A percentile compares a stretch with the other conserved stretches of the same genome.
These are phyloP conservation scores for Cotesia glomerata DNA, from an alignment of 1,140 invertebrate genomes.

Conservation along the genomic window DNA sequence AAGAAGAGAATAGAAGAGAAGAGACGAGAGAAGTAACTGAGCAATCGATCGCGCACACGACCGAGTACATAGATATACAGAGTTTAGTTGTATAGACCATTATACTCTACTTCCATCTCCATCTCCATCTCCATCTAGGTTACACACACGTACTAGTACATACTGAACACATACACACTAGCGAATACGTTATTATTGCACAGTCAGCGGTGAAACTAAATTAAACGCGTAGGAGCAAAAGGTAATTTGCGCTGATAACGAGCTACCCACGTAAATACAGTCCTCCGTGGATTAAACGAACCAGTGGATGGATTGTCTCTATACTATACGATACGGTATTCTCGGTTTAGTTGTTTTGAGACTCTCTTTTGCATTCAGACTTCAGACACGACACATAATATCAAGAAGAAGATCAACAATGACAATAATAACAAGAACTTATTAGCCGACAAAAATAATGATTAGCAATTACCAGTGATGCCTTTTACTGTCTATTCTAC, in stretches of 20 bases:
- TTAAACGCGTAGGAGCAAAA: slow-evolving; percentile 44
- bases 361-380: neutral
- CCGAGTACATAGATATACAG: neutral
- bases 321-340: too few species aligned
- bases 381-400: neutral
- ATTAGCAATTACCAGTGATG: slow-evolving; percentile 7
- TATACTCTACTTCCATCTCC: too few species aligned
- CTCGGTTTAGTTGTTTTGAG: too few species aligned
- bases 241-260: slow-evolving; percentile 49
- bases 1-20: too few species aligned
- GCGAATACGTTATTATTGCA: slow-evolving; percentile 42
- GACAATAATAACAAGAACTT: too few species aligned
- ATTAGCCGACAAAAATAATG: too few species aligned
- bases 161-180: too few species aligned
- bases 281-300: slow-evolving; percentile 18
- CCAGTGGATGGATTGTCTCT: neutral
- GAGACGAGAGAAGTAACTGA: neutral
- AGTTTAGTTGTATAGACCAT: neutral
- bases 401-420: too few species aligned
- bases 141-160: neutral
- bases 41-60: slow-evolving; percentile 17
- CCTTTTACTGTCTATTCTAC: neutral
- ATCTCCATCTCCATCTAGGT: neutral
- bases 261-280: slow-evolving; percentile 40
- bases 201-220: slow-evolving; percentile 36